Percentiles rank a stretch among this genome's conserved stretches.
Conservation (phyloP, 2,888 invertebrate genomes). For the Lithophane semibrunnea region DNA sequence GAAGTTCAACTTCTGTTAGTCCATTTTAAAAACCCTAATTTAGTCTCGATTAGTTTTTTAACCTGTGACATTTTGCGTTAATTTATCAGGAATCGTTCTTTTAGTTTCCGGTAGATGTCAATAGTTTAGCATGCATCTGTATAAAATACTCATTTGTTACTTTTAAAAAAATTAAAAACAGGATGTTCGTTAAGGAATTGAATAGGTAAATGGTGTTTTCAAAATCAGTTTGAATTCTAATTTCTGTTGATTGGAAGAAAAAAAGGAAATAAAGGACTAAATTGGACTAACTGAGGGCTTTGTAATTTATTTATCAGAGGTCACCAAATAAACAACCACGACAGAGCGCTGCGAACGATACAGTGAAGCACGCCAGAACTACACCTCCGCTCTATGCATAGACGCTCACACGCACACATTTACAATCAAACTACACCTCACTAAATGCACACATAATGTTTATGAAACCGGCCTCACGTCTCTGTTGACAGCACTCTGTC, state of each 20-base stretch:
- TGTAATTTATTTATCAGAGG: neutral
- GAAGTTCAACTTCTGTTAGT: slow-evolving; percentile 37
- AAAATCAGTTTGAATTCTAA: slow-evolving; percentile 38
- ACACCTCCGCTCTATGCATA: no score
- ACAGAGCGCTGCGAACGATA: no score
- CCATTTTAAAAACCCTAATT: slow-evolving; percentile 35
- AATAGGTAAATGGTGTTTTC: slow-evolving; percentile 29
- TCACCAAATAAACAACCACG: neutral
- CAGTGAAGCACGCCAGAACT: no score
- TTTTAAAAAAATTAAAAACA: slow-evolving; percentile 36
- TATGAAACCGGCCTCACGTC: no score
- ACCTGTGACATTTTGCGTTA: slow-evolving; percentile 62
- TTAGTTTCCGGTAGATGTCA: slow-evolving; percentile 60
- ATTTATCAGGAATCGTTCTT: slow-evolving; percentile 51
- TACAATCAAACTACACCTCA: no score
- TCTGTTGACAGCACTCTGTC: no score
- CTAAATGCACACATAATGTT: no score
- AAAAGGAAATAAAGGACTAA: slow-evolving; percentile 10
- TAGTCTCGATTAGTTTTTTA: slow-evolving; percentile 56
- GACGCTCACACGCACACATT: no score
- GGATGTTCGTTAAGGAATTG: slow-evolving; percentile 47
- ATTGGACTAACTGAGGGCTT: neutral
- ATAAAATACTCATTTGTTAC: slow-evolving; percentile 56
- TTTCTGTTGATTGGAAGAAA: slow-evolving; percentile 36
- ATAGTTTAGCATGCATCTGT: slow-evolving; percentile 52